phyloP scores from a whole-genome alignment of 2,113 vertebrate genomes.

The Spea bombifrons region DNA sequence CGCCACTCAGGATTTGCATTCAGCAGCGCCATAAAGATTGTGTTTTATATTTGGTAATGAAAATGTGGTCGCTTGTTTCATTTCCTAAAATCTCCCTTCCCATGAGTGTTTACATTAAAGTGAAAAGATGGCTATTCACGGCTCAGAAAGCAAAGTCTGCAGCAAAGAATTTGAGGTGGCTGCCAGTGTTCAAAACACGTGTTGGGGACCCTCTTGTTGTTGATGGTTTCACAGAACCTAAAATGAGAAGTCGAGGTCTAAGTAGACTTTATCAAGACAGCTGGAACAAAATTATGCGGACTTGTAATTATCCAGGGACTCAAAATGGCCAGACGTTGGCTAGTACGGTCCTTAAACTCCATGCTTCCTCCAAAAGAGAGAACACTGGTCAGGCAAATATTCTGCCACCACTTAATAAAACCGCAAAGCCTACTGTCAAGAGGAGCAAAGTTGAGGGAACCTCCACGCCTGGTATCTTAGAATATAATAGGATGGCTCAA shows the following conservation, averaged over 20 bases:
- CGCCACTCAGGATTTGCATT: slow-evolving; percentile 61
- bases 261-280: slow-evolving; percentile 39
- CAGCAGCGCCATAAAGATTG: slow-evolving; percentile 61
- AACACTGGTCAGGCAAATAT: slow-evolving; percentile 1
- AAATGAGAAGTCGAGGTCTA: slow-evolving; percentile 64
- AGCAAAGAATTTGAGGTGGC: slow-evolving; percentile 15
- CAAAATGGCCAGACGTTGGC: slow-evolving; percentile 11
- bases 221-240: slow-evolving; percentile 66
- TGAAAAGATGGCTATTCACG: slow-evolving; percentile 64
- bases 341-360: background rate
- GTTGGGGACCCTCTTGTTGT: slow-evolving; percentile 64
- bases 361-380: background rate
- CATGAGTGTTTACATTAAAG: slow-evolving; percentile 65
- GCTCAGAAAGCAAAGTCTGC: slow-evolving; percentile 52
- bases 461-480: slow-evolving; percentile 40
- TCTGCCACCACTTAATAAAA: slow-evolving; percentile 50
- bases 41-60: slow-evolving; percentile 61
- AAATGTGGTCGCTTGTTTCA: slow-evolving; percentile 64
- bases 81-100: slow-evolving; percentile 62
- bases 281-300: slow-evolving; percentile 1
- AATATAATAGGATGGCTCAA: slow-evolving; percentile 47
- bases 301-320: slow-evolving; percentile 19
- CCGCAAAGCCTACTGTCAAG: slow-evolving; percentile 9
- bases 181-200: slow-evolving; percentile 48
- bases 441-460: background rate